A percentile compares a stretch with the other conserved stretches of the same genome.
Evolutionary conservation across 2,888 invertebrate genomes (phyloP).

Genomic region (Pristionchus maxplancki): DNA sequence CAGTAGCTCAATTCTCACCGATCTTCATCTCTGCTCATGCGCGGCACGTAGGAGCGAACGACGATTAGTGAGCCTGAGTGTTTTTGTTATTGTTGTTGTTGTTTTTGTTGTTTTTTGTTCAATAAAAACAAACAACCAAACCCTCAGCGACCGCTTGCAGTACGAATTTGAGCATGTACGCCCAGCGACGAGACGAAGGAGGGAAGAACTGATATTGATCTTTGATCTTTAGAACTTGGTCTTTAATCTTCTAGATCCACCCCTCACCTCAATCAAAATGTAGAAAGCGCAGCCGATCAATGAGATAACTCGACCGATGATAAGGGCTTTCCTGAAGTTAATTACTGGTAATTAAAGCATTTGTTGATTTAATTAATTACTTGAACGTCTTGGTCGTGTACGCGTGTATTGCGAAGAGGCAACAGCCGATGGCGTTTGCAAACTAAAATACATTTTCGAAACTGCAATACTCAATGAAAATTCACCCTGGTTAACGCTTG

Average conservation of each 20-base stretch:
- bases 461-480: neutral
- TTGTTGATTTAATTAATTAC: neutral
- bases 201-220: neutral
- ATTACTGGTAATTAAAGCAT: no score
- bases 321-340: neutral
- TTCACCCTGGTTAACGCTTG: neutral
- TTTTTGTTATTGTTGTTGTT: neutral
- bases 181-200: neutral
- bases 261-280: conserved; percentile 2
- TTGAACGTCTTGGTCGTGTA: conserved; percentile 15
- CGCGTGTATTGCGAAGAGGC: neutral
- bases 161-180: neutral
- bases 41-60: conserved; percentile 3
- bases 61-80: neutral
- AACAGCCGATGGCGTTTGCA: neutral
- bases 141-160: neutral
- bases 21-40: neutral
- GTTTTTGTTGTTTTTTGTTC: neutral
- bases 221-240: no score
- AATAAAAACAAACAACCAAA: neutral
- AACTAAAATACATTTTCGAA: neutral
- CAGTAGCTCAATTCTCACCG: no score
- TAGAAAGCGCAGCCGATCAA: neutral
- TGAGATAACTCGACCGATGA: neutral
- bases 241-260: no score